A percentile compares a stretch with the other conserved stretches of the same genome.
phyloP scores from a whole-genome alignment of 1,140 invertebrate genomes.

The Doryteuthis pealeii region DNA sequence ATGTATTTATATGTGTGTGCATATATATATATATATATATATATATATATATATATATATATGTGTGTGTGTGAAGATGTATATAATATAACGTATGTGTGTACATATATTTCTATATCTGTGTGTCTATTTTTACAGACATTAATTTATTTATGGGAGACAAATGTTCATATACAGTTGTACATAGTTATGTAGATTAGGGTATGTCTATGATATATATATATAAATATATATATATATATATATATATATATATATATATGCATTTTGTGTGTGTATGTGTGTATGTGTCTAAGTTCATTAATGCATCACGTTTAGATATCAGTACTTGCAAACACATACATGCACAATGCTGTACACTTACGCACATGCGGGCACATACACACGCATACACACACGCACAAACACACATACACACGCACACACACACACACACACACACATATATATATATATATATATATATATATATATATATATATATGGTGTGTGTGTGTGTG shows the following conservation, averaged over 20 bases:
- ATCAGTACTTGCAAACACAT: not conserved
- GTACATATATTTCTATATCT: not conserved
- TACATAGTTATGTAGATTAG: too few relatives aligned
- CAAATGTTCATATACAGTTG: too few relatives aligned
- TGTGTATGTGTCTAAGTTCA: not conserved
- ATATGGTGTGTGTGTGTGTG: too few relatives aligned
- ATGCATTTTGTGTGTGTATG: too few relatives aligned
- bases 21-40: constrained; percentile 1
- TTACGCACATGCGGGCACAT: too few relatives aligned
- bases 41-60: constrained; percentile 1
- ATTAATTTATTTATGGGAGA: not conserved
- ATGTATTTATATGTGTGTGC: not conserved
- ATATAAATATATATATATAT: not conserved
- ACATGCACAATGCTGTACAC: too few relatives aligned
- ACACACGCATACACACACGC: too few relatives aligned
- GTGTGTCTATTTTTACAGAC: not conserved
- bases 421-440: too few relatives aligned
- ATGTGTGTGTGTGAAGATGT: not conserved
- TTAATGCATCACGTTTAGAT: not conserved
- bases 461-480: too few relatives aligned
- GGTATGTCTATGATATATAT: too few relatives aligned
- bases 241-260: not conserved
- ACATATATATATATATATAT: too few relatives aligned
- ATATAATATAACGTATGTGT: not conserved
- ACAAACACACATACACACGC: too few relatives aligned